Percentiles rank a stretch among this genome's conserved stretches.
These are phyloP conservation scores for Anseranas semipalmata DNA, from an alignment of 2,113 vertebrate genomes.

Conservation along the genomic window DNA sequence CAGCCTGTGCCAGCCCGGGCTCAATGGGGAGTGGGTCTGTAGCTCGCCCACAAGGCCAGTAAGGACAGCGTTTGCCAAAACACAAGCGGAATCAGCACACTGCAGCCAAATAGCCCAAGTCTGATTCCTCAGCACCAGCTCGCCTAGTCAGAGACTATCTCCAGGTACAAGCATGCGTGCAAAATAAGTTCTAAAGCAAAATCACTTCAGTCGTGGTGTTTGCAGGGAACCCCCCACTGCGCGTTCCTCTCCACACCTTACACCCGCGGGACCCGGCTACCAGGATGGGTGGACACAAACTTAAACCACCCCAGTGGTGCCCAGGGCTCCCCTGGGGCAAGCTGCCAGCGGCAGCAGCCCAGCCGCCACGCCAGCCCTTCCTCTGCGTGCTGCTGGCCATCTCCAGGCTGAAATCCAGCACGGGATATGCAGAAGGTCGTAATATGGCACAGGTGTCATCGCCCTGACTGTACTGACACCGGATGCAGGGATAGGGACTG, in stretches of 20 bases:
- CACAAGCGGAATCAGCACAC: rapidly evolving
- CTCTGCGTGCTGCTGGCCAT: neutral
- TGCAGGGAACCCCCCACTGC: neutral
- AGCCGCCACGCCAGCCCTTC: neutral
- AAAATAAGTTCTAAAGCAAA: neutral
- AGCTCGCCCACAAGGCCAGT: neutral
- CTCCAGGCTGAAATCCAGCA: neutral
- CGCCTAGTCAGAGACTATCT: neutral
- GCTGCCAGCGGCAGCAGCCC: neutral
- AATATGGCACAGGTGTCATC: rapidly evolving
- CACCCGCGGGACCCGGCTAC: neutral
- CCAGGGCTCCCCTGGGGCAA: neutral
- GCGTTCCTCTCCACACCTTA: neutral
- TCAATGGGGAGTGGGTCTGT: neutral
- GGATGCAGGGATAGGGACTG: rapidly evolving
- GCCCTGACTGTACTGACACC: neutral
- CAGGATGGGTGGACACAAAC: neutral
- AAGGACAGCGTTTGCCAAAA: neutral
- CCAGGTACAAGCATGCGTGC: neutral
- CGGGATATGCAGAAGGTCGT: rapidly evolving
- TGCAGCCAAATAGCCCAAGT: neutral
- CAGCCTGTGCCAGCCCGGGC: neutral
- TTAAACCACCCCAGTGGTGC: neutral
- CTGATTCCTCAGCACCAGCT: neutral
- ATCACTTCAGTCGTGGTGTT: neutral